Base-by-base conservation (phyloP, 2,888 invertebrate species). In the Pelosia muscerda region DNA sequence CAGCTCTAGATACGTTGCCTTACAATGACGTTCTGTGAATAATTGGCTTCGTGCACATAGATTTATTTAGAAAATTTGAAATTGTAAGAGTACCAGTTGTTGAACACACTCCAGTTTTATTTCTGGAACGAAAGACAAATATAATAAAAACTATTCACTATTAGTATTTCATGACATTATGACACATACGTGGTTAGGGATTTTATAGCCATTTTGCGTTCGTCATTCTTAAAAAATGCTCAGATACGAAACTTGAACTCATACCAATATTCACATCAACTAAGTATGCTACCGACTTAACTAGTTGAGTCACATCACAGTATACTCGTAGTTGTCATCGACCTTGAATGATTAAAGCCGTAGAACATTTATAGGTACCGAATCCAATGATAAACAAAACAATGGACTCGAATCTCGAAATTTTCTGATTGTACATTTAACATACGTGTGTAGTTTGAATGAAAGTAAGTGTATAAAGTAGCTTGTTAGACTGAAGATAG, bases 1-100 rank as follows among this genome's bases (percentile, higher is more conserved):
- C 88, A 86, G 74, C 72, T 77, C 81, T 86, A 86, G 84, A 86
- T 89, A 88, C 81, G 79, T 76, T 78, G 71, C 71, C 58, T 25
- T 63, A 68, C 66, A 58, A 63, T 81, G 77, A 79, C 79, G 71
- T 63, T 70, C 55, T 31, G 63, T 75, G 81, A 81, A 81, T 83
- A 83, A 81, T 83, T 81, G 82, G 69, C 74, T 75, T 72, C 25
- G 74, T 69, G 58, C 68, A 28, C 64, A 71, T 74, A 81, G 74
- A 79, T 81, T n/a, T 72, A 69, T 55, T 65, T 23, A 58, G 65
- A 79, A 66, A 54, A 73, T 76, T 73, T 71, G 72, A 69, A 72
- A 49, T 68, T 56, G 42, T 42, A 26, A 25, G 31, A 55, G 25
- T 4, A 62, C 28, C 28, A 62, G 31, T 62, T 34, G 23, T 38